Conservation (phyloP, 2,888 invertebrate genomes). For the Drosophila barbarae region DNA sequence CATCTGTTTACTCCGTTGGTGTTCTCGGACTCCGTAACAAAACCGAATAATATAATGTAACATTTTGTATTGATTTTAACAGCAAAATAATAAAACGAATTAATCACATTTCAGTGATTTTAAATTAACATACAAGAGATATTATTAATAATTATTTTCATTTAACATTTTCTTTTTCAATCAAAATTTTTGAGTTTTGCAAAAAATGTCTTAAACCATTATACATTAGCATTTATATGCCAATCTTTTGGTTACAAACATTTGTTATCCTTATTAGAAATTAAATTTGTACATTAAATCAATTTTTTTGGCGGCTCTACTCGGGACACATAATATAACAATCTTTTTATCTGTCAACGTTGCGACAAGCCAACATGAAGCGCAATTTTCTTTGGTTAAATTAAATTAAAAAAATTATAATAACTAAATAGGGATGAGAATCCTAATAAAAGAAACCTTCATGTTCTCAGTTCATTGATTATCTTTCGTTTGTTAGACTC, state of each 20-base stretch:
- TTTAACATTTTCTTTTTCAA: neutral
- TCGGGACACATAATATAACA: neutral
- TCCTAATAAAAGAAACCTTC: too few relatives aligned
- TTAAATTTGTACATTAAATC: neutral
- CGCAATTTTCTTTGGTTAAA: neutral
- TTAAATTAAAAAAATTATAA: neutral
- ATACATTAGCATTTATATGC: neutral
- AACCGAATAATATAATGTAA: neutral
- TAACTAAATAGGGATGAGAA: neutral
- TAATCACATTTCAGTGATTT: neutral
- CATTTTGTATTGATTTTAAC: neutral
- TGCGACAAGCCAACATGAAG: too few relatives aligned
- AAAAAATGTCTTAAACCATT: neutral
- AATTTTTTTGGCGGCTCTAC: neutral
- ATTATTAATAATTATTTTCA: neutral
- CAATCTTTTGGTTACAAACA: neutral
- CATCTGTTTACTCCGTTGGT: neutral
- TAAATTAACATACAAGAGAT: neutral
- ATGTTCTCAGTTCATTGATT: neutral
- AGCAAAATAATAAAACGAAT: neutral
- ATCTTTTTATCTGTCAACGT: neutral
- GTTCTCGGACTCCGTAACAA: neutral
- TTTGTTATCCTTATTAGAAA: too few relatives aligned
- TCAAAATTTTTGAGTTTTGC: neutral
- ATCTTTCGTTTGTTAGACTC: neutral